Evolutionary conservation across 2,113 vertebrate species (phyloP).

Genomic region (Sterna hirundo): DNA sequence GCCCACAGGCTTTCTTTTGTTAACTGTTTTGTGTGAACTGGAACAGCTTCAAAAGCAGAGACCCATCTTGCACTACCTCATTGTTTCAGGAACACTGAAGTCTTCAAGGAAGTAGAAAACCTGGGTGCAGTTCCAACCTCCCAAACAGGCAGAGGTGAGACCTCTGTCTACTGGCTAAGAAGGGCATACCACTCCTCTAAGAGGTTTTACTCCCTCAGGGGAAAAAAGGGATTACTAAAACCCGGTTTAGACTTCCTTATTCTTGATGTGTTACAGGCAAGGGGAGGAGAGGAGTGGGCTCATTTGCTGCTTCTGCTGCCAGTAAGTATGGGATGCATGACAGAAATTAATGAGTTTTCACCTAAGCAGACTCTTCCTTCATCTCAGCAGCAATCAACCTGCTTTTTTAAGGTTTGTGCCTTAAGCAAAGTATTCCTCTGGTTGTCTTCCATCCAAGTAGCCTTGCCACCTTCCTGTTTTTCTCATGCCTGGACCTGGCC

Average conservation of each 20-base stretch:
- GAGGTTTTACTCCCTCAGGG: not conserved
- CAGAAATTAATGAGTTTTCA: not conserved
- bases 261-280: not conserved
- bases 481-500: not conserved
- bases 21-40: not conserved
- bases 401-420: not conserved
- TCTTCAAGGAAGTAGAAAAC: not conserved
- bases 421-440: not conserved
- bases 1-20: not conserved
- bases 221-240: not conserved
- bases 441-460: not conserved
- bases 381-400: not conserved
- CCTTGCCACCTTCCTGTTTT: not conserved
- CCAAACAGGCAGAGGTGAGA: not conserved
- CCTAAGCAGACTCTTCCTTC: not conserved
- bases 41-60: constrained; percentile 19
- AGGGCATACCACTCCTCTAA: not conserved
- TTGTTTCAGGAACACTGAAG: not conserved
- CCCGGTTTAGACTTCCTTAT: not conserved
- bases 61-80: not conserved
- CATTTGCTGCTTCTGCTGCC: not conserved
- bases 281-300: not conserved
- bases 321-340: not conserved
- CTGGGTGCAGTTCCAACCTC: not conserved
- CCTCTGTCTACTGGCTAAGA: not conserved